These are phyloP conservation scores for Probaryconus sp. DNA, from an alignment of 1,140 invertebrate species.

Conservation along the genomic window DNA sequence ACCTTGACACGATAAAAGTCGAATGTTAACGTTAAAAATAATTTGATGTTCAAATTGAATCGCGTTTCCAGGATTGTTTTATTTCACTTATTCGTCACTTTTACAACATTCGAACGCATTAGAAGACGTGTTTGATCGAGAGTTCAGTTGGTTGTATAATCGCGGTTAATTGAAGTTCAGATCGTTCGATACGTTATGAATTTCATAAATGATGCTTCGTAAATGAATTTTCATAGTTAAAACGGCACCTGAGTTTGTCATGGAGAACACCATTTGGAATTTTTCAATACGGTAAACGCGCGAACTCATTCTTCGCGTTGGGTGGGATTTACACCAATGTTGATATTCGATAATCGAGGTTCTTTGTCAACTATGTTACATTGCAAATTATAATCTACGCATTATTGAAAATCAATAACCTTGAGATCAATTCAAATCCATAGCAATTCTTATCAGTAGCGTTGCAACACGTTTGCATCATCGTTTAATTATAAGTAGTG, in stretches of 20 bases:
- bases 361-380: conserved; percentile 23
- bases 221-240: conserved; percentile 13
- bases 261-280: conserved; percentile 29
- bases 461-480: not conserved
- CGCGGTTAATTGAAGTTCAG: not conserved
- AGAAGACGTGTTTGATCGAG: too few relatives aligned
- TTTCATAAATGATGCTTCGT: conserved; percentile 16
- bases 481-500: not conserved
- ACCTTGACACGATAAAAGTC: too few relatives aligned
- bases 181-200: not conserved
- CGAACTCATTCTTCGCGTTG: conserved; percentile 12
- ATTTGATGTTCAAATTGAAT: too few relatives aligned
- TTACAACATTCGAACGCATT: too few relatives aligned
- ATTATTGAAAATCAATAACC: conserved; percentile 25
- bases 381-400: conserved; percentile 19
- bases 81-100: too few relatives aligned
- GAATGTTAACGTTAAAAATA: too few relatives aligned
- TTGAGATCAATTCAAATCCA: conserved; percentile 34
- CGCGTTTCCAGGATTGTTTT: too few relatives aligned
- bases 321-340: conserved; percentile 32
- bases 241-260: conserved; percentile 41
- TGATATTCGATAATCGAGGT: conserved; percentile 38
- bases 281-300: conserved; percentile 27
- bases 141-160: too few relatives aligned
- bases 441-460: not conserved